These are phyloP conservation scores for Dromococcyx pavoninus DNA, from an alignment of 2,797 vertebrate species.

Conservation along the genomic window DNA sequence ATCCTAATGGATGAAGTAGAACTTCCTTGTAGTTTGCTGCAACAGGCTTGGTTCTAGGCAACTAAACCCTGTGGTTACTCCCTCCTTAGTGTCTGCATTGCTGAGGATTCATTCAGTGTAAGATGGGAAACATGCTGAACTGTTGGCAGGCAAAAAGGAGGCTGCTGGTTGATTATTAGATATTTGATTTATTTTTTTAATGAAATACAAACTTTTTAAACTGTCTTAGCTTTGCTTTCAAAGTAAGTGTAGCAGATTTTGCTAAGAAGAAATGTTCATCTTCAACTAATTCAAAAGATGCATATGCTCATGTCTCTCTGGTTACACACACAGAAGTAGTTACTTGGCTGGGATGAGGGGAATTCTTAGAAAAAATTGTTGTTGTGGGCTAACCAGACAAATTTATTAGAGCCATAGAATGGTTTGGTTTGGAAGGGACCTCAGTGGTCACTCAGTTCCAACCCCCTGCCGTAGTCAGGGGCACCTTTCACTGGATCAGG, in stretches of 20 bases:
- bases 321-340: neutral
- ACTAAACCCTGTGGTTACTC: slow-evolving; percentile 57
- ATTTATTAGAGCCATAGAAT: neutral
- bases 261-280: neutral
- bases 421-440: no score
- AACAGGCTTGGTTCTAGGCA: slow-evolving; percentile 70
- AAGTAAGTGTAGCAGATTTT: neutral
- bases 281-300: neutral
- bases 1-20: slow-evolving; percentile 67
- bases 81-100: slow-evolving; percentile 56
- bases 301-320: fast-evolving
- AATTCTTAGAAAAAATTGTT: neutral
- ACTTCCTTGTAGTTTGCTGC: slow-evolving; percentile 58
- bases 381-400: neutral
- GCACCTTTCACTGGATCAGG: no score
- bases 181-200: neutral
- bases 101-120: slow-evolving; percentile 43
- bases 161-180: slow-evolving; percentile 19
- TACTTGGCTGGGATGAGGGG: neutral
- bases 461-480: no score
- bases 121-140: slow-evolving; percentile 30
- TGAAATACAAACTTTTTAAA: neutral
- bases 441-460: no score
- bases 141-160: neutral
- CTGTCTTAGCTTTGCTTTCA: neutral